phyloP scores from a whole-genome alignment of 2,797 vertebrate genomes.

The Orestias chungarensis region DNA sequence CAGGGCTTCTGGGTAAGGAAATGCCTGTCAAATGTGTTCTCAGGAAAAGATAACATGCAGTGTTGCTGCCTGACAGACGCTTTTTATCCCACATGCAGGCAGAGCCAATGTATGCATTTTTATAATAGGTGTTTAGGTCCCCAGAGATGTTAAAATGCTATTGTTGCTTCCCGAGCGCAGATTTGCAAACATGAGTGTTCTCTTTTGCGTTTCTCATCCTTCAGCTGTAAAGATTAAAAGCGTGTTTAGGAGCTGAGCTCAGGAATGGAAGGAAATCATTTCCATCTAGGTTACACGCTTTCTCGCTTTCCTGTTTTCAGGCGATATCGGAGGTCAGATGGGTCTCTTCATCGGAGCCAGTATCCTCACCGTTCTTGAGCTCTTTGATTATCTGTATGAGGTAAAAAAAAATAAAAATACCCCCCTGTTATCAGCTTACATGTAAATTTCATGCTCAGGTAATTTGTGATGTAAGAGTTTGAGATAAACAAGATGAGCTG shows the following conservation, averaged over 20 bases:
- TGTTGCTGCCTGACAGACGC: slow-evolving; percentile 36
- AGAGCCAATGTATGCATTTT: slow-evolving; percentile 39
- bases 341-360: slow-evolving; percentile 99
- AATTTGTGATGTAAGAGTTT: slow-evolving; percentile 5
- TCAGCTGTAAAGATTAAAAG: slow-evolving; percentile 1
- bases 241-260: slow-evolving; percentile 1
- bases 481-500: not conserved
- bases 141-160: slow-evolving; percentile 33
- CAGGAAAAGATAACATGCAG: slow-evolving; percentile 35
- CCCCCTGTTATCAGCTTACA: not conserved
- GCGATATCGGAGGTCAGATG: slow-evolving; percentile 99
- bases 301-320: slow-evolving; percentile 70
- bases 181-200: slow-evolving; percentile 23
- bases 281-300: not conserved
- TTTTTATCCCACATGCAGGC: slow-evolving; percentile 56
- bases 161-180: slow-evolving; percentile 12
- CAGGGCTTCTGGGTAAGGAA: slow-evolving; percentile 93
- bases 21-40: slow-evolving; percentile 35
- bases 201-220: slow-evolving; percentile 25
- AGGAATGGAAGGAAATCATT: not conserved
- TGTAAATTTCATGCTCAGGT: not conserved
- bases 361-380: slow-evolving; percentile 94
- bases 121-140: slow-evolving; percentile 38
- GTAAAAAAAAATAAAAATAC: slow-evolving; percentile 83
- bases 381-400: slow-evolving; percentile 98